Evolutionary conservation across 2,113 vertebrate genomes (phyloP).

Genomic region (Zapus hudsonius): DNA sequence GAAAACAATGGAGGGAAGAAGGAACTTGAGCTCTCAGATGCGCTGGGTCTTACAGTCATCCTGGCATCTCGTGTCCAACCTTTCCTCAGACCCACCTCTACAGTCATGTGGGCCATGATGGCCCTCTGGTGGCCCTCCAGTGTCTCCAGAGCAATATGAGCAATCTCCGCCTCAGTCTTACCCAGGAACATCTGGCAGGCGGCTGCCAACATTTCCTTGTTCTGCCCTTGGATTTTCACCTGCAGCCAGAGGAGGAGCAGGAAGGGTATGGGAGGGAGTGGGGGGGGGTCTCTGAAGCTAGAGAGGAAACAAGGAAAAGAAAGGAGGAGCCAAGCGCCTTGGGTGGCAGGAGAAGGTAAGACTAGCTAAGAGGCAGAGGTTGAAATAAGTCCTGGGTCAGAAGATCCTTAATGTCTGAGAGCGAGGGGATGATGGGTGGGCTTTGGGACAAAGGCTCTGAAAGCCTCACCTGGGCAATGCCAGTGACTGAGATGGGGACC

Average conservation of each 20-base stretch:
- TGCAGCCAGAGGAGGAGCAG: slow-evolving; percentile 63
- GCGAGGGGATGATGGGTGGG: not conserved
- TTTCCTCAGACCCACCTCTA: slow-evolving; percentile 88
- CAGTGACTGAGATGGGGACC: slow-evolving; percentile 96
- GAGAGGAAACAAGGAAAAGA: not conserved
- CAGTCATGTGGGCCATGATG: slow-evolving; percentile 98
- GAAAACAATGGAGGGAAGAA: not conserved
- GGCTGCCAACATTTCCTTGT: slow-evolving; percentile 96
- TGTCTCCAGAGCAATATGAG: slow-evolving; percentile 94
- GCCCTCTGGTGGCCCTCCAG: slow-evolving; percentile 97
- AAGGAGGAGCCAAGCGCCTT: not conserved
- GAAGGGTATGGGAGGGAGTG: not conserved
- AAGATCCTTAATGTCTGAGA: not conserved
- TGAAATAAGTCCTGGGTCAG: not conserved
- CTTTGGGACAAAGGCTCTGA: slow-evolving; percentile 22
- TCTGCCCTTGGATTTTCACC: slow-evolving; percentile 98
- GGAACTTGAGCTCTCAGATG: not conserved
- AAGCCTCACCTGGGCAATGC: slow-evolving; percentile 92
- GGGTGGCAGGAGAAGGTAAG: not conserved
- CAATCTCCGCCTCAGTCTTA: slow-evolving; percentile 92
- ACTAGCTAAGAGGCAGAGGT: not conserved
- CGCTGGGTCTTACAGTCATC: not conserved
- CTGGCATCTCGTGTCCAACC: not conserved
- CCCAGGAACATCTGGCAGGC: slow-evolving; percentile 99
- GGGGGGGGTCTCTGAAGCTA: not conserved